phyloP scores from a whole-genome alignment of 1,140 invertebrate species.

The Lucilia sericata region DNA sequence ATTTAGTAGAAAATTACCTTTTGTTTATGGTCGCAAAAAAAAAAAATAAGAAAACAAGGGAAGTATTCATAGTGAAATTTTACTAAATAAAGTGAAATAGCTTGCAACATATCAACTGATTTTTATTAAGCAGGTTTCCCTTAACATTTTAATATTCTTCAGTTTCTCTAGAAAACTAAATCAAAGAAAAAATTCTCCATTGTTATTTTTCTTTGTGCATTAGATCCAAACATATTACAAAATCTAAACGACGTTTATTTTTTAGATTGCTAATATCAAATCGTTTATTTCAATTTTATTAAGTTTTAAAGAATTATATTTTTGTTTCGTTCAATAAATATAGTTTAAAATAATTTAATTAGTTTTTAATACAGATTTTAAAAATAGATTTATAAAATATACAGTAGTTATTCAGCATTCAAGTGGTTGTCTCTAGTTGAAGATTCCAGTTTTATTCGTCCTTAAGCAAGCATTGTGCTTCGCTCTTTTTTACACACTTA shows the following conservation, averaged over 20 bases:
- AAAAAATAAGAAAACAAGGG: not conserved
- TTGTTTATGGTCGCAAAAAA: not conserved
- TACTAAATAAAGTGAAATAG: too few relatives aligned
- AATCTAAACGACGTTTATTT: not conserved
- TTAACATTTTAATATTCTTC: too few relatives aligned
- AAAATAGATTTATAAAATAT: not conserved
- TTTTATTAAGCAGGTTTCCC: too few relatives aligned
- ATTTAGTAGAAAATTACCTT: not conserved
- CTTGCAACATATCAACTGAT: too few relatives aligned
- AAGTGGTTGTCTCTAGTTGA: not conserved
- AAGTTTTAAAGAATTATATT: not conserved
- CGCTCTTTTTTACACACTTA: slow-evolving; percentile 45
- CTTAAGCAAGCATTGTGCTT: slow-evolving; percentile 41
- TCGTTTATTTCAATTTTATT: not conserved
- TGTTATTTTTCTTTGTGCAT: not conserved
- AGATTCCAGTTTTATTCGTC: slow-evolving; percentile 29
- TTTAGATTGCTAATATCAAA: not conserved
- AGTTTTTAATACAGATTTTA: not conserved
- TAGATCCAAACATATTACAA: not conserved
- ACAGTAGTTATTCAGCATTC: slow-evolving; percentile 10
- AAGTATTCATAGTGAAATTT: too few relatives aligned
- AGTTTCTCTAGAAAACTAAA: too few relatives aligned
- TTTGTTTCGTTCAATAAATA: not conserved
- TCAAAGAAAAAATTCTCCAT: not conserved
- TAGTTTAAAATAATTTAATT: not conserved